A percentile compares a stretch with the other conserved stretches of the same genome.
phyloP scores from a whole-genome alignment of 2,797 vertebrate genomes.

The Cottoperca gobio region DNA sequence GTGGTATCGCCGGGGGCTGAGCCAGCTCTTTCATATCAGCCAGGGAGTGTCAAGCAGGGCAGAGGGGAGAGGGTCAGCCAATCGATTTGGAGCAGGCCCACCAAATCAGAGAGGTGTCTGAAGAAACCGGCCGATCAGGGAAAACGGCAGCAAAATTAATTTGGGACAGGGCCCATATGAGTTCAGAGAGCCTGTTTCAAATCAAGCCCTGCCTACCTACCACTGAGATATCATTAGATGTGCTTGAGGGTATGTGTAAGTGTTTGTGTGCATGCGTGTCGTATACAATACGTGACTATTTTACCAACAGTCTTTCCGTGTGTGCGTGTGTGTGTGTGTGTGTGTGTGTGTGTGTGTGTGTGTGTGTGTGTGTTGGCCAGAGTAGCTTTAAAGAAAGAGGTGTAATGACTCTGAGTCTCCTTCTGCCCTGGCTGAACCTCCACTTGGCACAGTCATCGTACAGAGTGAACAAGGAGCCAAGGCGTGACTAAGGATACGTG shows the following conservation, averaged over 20 bases:
- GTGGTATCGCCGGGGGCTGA: slow-evolving; percentile 21
- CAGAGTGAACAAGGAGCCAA: slow-evolving; percentile 67
- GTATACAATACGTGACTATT: slow-evolving; percentile 18
- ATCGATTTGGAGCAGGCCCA: slow-evolving; percentile 68
- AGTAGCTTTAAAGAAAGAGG: slow-evolving; percentile 52
- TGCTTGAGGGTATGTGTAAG: slow-evolving; percentile 37
- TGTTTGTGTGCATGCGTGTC: slow-evolving; percentile 26
- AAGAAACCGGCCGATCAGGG: slow-evolving; percentile 53
- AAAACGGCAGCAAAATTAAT: slow-evolving; percentile 54
- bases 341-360: background rate
- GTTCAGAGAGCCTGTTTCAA: slow-evolving; percentile 59
- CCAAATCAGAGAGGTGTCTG: slow-evolving; percentile 47
- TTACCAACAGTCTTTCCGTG: slow-evolving; percentile 30
- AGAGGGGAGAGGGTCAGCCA: slow-evolving; percentile 65
- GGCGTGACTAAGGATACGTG: slow-evolving; percentile 54
- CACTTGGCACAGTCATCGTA: slow-evolving; percentile 63
- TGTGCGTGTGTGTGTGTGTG: slow-evolving; percentile 8
- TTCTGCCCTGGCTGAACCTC: slow-evolving; percentile 59
- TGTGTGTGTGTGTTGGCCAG: background rate
- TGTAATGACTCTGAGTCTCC: slow-evolving; percentile 59
- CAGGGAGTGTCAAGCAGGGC: slow-evolving; percentile 38
- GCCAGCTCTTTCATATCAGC: slow-evolving; percentile 65
- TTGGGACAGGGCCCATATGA: slow-evolving; percentile 61
- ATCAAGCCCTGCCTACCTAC: slow-evolving; percentile 51
- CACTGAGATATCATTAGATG: slow-evolving; percentile 40